Evolutionary conservation across 2,888 invertebrate genomes (phyloP), one percentile per base, ranked within the genome.

Genomic region (Cephus runcator): DNA sequence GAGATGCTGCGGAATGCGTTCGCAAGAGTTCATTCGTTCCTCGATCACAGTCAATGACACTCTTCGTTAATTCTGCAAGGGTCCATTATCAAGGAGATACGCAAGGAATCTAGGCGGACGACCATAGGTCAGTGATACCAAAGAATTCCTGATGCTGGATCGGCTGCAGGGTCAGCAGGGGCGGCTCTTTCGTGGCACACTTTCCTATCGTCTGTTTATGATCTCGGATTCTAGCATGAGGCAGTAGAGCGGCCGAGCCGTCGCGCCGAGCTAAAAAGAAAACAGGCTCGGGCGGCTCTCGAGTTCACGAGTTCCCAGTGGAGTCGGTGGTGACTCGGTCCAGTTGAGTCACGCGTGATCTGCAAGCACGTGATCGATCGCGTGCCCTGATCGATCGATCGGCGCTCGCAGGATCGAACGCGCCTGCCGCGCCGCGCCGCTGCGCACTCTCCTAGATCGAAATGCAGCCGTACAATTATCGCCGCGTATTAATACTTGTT

Each of bases 391-490:
- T 79, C 79, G 83, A 75, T 78, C 81, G 79, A 80, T 81, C 76
- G 79, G 80, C 81, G 81, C 83, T 82, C 81, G 79, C 84, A 83
- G 82, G 82, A 80, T 79, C 78, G 82, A 80, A 76, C 79, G 80
- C 75, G 34, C 76, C 34, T 80, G 77, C 77, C 76, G 77, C 79
- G 77, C 81, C 33, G 34, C 73, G 34, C 73, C 73, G 34, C 73
- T 34, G 73, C 69, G 69, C 33, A 31, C 69, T 69, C 69, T 33
- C 33, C 73, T 34, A n/a, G 73, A 33, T 33, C 82, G 77, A 85
- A 86, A 85, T 84, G 87, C 85, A 85, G 85, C 83, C 81, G 83
- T 85, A 85, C 87, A 88, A 87, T 88, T 87, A 88, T 85, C 84
- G 80, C 82, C 80, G 80, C 80, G 80, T 84, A 85, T 86, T 84